Evolutionary conservation across 2,797 vertebrate genomes (phyloP), one percentile per base, ranked within the genome.

Genomic region (Chaetophractus vellerosus): DNA sequence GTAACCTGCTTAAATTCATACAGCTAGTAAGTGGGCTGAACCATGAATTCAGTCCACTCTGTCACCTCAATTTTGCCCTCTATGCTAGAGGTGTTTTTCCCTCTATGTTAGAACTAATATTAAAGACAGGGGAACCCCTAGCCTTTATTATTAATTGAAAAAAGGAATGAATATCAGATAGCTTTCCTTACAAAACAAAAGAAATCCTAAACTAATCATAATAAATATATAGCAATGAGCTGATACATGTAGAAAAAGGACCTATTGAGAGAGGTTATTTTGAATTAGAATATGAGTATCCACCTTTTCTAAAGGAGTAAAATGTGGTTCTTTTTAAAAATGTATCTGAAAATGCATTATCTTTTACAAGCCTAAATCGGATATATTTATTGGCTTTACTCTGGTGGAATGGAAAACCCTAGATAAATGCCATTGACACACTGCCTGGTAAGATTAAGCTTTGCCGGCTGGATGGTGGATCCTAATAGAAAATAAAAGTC

Each of bases 241-340:
- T 79, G n/a, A 80, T 45, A 75, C 1, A 72, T 2, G 18, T 31
- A 50, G 26, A 45, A 75, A 95, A 84, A 80, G 9, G 4, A 84
- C 14, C 26, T 50, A 80, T 11, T 68, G 36, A 93, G 92, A 75
- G 41, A 75, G 52, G 52, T 66, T 93, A 86, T 90, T 90, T 86
- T 68, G 24, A 11, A 55, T 76, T 90, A 33, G 45, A 69, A 19
- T 24, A 68, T 10, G 16, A 85, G 2, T 52, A 57, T 68, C 80
- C 3, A 33, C 31, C 50, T 93, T 72, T 85, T 61, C 16, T 3
- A 72, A 61, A 89, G 6, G 21, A 31, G 31, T 90, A 41, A 61
- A 11, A 15, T 68, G 28, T 18, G 76, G 24, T 3, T 26, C 15
- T 0, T 26, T 64, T 45, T 45, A n/a, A 48, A 83, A 72, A 92